Evolutionary conservation across 2,113 vertebrate species (phyloP), one percentile per base, ranked within the genome.

Genomic region (Percopsis transmontana): DNA sequence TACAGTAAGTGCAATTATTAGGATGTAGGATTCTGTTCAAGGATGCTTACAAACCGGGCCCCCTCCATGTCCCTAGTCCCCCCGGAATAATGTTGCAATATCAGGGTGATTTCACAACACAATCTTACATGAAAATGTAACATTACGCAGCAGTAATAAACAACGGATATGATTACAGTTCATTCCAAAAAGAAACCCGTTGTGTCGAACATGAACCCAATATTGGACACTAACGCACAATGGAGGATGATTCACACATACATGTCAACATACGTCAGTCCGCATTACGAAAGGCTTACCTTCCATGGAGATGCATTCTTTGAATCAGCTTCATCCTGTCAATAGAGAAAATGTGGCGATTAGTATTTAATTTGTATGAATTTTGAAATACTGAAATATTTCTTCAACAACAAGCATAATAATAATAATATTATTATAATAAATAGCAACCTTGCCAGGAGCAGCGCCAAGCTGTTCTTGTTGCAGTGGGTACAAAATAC

Each of bases 241-340:
- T 62, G 58, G 50, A 19, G 60, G 69, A 33, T 4, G 27, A 33
- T 33, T 33, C 27, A 33, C 27, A 33, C 5, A 33, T 7, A 33
- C 27, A 33, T 33, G 27, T 4, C 27, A n/a, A n/a, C n/a, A n/a
- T n/a, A n/a, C n/a, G n/a, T 33, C 27, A 14, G 42, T 48, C 45
- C n/a, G 16, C 3, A 21, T 15, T 11, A 16, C 2, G 38, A 47
- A 2, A n/a, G 3, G 15, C 90, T 74, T 90, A 99, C 97, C 95
- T 99, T 99, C 97, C 97, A 99, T 0, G 97, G 97, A 73, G 97
- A 99, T 0, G 95, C 93, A 7, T 92, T 93, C 85, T 97, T 98
- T 0, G 94, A 91, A 80, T 99, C 97, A 0, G 89, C 58, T 90
- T 98, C 97, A 88, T 99, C 96, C 97, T 99, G 70, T 57, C 62